Base-by-base conservation (phyloP, 2,797 vertebrate genomes). In the Sebastes nivosus region DNA sequence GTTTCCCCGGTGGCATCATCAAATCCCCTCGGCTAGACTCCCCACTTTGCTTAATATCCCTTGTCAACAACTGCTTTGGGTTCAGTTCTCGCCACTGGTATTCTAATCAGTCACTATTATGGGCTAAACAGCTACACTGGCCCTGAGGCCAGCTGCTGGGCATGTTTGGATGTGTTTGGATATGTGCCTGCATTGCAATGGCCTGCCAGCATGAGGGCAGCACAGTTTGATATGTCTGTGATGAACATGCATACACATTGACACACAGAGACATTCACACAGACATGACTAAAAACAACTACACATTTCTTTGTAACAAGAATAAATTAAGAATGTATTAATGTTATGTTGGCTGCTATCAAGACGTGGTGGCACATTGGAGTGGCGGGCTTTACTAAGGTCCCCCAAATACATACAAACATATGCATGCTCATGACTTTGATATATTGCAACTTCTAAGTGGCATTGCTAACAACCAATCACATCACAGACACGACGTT, bases 1-100 rank as follows among this genome's bases (percentile, higher is more conserved):
- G 85, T 90, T 92, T 89, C 87, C 87, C 91, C 29, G 64, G 87
- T 91, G 90, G 91, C 88, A 92, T 94, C 90, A 93, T 89, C 88
- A 86, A 89, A 92, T 92, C 91, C 88, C 87, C 25, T 59, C 65
- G 85, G 85, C 88, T 77, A 65, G 87, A 88, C 91, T 92, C 85
- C 89, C 87, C 88, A 93, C 91, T 91, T 91, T 81, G 81, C 89
- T 75, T 89, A 92, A 92, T 91, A 81, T 91, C 83, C 86, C 92
- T 87, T 94, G 93, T 95, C 93, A 94, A 91, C 93, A 94, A 92
- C 90, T 90, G 89, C 93, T 93, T 84, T 86, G 86, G 86, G 90
- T 90, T 88, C 87, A 85, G 74, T 81, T 91, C 88, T 89, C 74
- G 67, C 88, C 79, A 58, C 88, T 85, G 88, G 83, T 90, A 88